phyloP scores from a whole-genome alignment of 2,797 vertebrate genomes.

The Geotrypetes seraphini region DNA sequence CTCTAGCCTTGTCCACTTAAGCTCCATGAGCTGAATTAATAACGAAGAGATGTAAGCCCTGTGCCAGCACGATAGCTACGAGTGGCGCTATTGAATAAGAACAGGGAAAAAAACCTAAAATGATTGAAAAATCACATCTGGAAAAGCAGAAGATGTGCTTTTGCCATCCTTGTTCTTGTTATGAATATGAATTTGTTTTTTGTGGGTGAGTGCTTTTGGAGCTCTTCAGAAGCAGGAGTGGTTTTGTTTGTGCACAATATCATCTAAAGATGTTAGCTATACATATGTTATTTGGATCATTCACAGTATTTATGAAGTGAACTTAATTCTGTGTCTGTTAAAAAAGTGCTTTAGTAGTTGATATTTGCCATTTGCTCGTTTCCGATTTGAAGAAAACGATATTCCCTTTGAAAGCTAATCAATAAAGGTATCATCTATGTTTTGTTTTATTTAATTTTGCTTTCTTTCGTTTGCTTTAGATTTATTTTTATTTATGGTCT shows the following conservation, averaged over 20 bases:
- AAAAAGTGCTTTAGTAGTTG: no score
- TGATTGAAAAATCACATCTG: conserved; percentile 52
- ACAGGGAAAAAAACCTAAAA: conserved; percentile 26
- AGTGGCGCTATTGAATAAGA: conserved; percentile 40
- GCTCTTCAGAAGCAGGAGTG: conserved; percentile 20
- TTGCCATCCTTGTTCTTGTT: conserved; percentile 42
- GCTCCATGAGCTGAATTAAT: conserved; percentile 72
- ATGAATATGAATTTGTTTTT: conserved; percentile 26
- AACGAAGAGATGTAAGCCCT: conserved; percentile 54
- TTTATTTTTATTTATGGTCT: no score
- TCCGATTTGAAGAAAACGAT: no score
- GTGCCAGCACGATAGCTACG: conserved; percentile 46
- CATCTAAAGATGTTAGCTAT: conserved; percentile 25
- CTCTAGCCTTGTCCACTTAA: conserved; percentile 77
- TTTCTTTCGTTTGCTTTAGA: no score
- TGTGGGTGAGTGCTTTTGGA: conserved; percentile 6
- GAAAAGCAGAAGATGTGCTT: conserved; percentile 53
- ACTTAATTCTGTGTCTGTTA: no score
- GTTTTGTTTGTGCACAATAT: conserved; percentile 19
- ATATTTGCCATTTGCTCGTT: no score
- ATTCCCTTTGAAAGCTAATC: no score
- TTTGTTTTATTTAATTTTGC: no score
- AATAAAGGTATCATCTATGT: no score
- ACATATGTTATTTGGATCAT: conserved; percentile 33
- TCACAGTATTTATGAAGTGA: conserved; percentile 25